Evolutionary conservation across 2,797 vertebrate genomes (phyloP).

Genomic region (Chiroxiphia lanceolata): DNA sequence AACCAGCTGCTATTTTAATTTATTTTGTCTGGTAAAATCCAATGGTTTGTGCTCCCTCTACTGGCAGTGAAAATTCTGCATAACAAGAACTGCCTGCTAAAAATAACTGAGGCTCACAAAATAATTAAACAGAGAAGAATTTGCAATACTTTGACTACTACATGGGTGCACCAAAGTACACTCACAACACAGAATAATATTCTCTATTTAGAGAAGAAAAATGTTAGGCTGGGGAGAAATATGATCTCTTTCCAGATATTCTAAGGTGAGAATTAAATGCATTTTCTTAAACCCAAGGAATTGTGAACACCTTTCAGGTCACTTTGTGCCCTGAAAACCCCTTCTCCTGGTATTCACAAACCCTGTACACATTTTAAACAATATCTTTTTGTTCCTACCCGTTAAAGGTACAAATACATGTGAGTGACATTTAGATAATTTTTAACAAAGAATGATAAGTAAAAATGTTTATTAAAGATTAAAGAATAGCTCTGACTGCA

Average conservation of each 20-base stretch:
- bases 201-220: neutral
- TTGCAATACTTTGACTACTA: neutral
- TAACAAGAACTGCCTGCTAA: neutral
- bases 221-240: neutral
- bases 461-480: neutral
- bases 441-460: neutral
- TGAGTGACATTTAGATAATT: neutral
- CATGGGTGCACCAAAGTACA: neutral
- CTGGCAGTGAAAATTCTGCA: neutral
- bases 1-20: neutral
- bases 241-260: neutral
- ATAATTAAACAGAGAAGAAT: neutral
- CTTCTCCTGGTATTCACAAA: neutral
- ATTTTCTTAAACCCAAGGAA: neutral
- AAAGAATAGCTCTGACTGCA: neutral
- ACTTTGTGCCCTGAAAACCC: neutral
- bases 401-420: neutral
- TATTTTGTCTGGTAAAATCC: neutral
- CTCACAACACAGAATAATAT: neutral
- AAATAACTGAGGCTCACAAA: neutral
- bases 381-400: neutral
- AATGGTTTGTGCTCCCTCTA: conserved; percentile 40
- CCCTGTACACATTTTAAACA: neutral
- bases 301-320: neutral
- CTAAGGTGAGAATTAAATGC: neutral